A percentile compares a stretch with the other conserved stretches of the same genome.
Evolutionary conservation across 2,113 vertebrate species (phyloP).

Genomic region (Cryptotis parvus): DNA sequence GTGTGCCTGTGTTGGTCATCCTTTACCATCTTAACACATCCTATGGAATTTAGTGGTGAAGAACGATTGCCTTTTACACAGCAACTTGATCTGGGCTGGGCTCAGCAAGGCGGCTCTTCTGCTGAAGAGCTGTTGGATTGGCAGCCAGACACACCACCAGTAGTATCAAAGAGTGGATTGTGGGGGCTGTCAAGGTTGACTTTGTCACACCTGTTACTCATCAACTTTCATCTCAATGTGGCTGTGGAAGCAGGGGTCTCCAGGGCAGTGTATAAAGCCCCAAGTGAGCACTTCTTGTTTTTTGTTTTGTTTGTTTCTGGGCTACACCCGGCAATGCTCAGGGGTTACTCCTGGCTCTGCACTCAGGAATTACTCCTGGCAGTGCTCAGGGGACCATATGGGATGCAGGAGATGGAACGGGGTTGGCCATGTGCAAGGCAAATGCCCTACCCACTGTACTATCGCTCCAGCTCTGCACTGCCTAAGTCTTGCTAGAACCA

Average conservation of each 20-base stretch:
- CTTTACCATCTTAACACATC: background rate
- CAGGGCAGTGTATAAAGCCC: background rate
- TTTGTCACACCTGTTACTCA: background rate
- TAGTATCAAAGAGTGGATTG: background rate
- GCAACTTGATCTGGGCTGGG: background rate
- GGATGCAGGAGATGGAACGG: too few species aligned
- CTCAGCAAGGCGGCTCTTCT: background rate
- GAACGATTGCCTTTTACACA: background rate
- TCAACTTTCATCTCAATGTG: background rate
- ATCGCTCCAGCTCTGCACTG: background rate
- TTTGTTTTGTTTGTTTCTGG: too few species aligned
- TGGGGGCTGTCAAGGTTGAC: background rate
- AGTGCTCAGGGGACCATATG: too few species aligned
- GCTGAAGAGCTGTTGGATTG: background rate
- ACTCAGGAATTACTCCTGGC: too few species aligned
- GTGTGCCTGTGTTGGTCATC: background rate
- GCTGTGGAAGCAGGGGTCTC: background rate
- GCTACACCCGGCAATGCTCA: too few species aligned
- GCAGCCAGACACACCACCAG: background rate
- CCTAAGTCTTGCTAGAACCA: background rate
- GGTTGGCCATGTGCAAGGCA: too few species aligned
- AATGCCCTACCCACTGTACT: too few species aligned
- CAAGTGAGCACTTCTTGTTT: too few species aligned
- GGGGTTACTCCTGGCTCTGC: too few species aligned
- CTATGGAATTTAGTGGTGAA: background rate